Conservation (phyloP, 1,140 invertebrate genomes). For the Brachionus rubens region DNA sequence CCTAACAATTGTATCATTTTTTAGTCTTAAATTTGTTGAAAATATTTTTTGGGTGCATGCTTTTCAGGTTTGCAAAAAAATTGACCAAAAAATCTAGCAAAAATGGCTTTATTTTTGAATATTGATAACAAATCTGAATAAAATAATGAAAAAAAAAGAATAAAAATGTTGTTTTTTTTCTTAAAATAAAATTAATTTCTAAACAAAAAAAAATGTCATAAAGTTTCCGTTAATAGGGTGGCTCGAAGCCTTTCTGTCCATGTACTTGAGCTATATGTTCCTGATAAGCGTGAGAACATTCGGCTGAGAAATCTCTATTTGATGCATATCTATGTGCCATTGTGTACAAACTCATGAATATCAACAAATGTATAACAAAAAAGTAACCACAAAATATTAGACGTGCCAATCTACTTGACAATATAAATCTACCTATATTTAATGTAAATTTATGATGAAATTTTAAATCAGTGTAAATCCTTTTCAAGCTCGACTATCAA, state of each 20-base stretch:
- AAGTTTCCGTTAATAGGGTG: no score
- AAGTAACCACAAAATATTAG: conserved; percentile 63
- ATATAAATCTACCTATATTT: conserved; percentile 56
- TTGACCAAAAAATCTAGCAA: no score
- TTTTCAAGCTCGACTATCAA: conserved; percentile 61
- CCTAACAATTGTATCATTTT: no score
- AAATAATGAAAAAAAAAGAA: no score
- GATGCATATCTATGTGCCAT: conserved; percentile 15
- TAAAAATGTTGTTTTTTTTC: background rate
- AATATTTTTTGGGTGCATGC: no score
- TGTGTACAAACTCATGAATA: conserved; percentile 59
- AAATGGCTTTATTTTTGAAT: no score
- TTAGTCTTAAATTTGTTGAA: no score
- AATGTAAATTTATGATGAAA: conserved; percentile 46
- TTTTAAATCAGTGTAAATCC: conserved; percentile 53
- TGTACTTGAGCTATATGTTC: conserved; percentile 40
- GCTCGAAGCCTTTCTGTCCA: background rate
- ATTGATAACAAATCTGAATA: no score
- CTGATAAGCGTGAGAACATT: conserved; percentile 9
- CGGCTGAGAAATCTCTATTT: conserved; percentile 20
- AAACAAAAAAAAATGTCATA: background rate
- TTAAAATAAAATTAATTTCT: background rate
- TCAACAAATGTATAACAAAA: conserved; percentile 62
- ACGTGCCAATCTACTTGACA: conserved; percentile 59
- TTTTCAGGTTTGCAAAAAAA: no score